phyloP scores from a whole-genome alignment of 2,888 invertebrate species.

The Rhagonycha lutea region DNA sequence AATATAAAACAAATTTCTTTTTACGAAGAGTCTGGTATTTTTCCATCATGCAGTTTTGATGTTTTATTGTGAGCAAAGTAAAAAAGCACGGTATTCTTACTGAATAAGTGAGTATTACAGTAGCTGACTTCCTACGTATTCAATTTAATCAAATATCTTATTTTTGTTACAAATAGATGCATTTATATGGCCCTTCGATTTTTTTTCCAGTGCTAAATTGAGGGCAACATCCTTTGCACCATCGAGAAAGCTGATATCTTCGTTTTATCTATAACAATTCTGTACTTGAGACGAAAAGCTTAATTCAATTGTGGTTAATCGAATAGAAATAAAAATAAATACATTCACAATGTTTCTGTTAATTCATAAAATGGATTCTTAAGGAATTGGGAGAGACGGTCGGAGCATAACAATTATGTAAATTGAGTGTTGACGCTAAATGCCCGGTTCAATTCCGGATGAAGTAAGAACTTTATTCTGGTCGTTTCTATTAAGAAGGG shows the following conservation, averaged over 20 bases:
- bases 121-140: neutral
- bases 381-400: no score
- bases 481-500: no score
- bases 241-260: neutral
- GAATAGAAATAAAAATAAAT: no score
- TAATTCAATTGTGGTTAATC: neutral
- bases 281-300: neutral
- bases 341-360: no score
- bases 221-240: neutral
- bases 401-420: no score
- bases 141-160: neutral
- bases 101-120: neutral
- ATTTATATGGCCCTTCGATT: neutral
- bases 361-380: no score
- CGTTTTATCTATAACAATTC: no score
- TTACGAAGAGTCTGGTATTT: neutral
- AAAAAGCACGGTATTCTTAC: neutral
- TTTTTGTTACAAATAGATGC: neutral
- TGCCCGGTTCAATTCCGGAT: no score
- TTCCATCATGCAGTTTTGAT: neutral
- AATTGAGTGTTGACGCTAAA: no score
- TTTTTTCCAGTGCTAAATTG: neutral
- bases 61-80: neutral
- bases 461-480: no score
- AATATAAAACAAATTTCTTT: neutral